phyloP scores from a whole-genome alignment of 2,113 vertebrate species.

The Macrotus californicus region DNA sequence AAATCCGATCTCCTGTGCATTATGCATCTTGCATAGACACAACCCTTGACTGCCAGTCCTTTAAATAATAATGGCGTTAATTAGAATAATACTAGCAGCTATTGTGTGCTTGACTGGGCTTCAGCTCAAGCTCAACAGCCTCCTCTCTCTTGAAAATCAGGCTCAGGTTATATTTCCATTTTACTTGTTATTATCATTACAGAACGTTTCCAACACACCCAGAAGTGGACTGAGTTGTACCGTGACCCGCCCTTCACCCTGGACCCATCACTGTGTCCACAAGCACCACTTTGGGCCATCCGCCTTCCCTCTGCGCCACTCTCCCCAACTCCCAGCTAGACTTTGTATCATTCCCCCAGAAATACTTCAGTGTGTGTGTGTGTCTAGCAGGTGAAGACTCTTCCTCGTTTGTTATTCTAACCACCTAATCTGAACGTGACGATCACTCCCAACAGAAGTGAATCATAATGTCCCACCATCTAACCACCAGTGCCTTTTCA shows the following conservation, averaged over 20 bases:
- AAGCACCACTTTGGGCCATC: accelerated
- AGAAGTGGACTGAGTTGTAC: background rate
- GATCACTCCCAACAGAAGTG: background rate
- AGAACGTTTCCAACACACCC: background rate
- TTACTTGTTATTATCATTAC: background rate
- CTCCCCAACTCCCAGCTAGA: accelerated
- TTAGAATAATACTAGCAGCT: slow-evolving; percentile 6
- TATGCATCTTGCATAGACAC: accelerated
- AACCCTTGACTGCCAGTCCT: background rate
- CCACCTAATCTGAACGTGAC: no score
- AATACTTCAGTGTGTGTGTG: background rate
- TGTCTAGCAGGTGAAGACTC: background rate
- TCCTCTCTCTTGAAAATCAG: background rate
- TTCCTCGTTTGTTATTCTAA: background rate
- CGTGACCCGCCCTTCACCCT: accelerated
- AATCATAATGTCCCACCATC: no score
- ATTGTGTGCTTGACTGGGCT: background rate
- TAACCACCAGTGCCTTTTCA: background rate
- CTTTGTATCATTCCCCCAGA: background rate
- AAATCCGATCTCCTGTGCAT: background rate
- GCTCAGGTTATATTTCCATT: background rate
- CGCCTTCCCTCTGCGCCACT: background rate
- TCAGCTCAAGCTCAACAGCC: background rate
- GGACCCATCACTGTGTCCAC: accelerated
- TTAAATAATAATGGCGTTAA: background rate